Evolutionary conservation across 1,140 invertebrate genomes (phyloP).

Genomic region (Leptinotarsa lineolata): DNA sequence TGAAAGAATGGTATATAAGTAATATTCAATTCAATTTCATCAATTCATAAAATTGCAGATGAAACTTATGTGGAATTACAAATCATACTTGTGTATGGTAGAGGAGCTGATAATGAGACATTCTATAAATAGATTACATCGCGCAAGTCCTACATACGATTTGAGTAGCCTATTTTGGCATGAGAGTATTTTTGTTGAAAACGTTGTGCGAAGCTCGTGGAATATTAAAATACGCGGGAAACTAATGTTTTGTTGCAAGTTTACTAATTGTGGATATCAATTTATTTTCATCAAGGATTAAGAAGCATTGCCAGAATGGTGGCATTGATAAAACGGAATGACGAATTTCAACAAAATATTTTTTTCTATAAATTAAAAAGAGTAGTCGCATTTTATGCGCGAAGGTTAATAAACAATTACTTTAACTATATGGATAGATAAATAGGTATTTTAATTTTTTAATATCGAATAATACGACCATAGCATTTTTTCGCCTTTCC

Average conservation of each 20-base stretch:
- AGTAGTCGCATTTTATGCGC: no score
- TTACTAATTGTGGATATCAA: neutral
- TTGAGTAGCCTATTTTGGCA: conserved; percentile 5
- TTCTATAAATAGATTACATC: neutral
- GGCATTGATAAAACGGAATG: neutral
- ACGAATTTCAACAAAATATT: no score
- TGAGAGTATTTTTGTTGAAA: neutral
- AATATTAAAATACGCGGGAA: neutral
- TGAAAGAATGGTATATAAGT: no score
- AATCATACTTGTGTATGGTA: neutral
- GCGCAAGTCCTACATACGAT: conserved; percentile 7
- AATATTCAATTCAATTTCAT: no score
- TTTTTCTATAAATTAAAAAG: no score
- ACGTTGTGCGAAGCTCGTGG: neutral
- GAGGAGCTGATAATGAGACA: neutral
- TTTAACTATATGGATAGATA: no score
- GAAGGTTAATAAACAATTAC: no score
- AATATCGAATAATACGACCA: no score
- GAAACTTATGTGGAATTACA: neutral
- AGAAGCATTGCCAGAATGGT: neutral
- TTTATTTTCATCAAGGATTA: neutral
- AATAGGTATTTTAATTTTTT: no score
- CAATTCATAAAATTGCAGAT: no score
- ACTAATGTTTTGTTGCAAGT: neutral
- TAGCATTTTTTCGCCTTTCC: no score